Base-by-base conservation (phyloP, 1,140 invertebrate genomes). In the Drosophila orosa region DNA sequence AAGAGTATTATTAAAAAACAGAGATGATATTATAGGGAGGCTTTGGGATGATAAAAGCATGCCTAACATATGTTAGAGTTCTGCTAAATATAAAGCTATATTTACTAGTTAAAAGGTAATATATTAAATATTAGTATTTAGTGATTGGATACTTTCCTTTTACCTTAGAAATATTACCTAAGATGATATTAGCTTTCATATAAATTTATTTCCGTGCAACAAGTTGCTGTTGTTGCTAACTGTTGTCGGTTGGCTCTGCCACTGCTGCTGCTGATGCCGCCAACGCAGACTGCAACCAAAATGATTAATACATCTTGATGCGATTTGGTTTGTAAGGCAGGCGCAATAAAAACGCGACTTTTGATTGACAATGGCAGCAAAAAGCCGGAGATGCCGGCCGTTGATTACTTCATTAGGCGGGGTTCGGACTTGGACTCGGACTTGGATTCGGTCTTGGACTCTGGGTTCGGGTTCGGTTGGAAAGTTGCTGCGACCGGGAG, bases 301-400 rank as follows among this genome's bases (percentile, higher is more conserved):
- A 89, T 89, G 84, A 89, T 89, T 89, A 89, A 89, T 89, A 89
- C 80, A 89, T 89, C 84, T 89, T 89, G 84, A 89, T 89, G 84
- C 80, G 74, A 89, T 89, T 89, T 89, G 72, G 76, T 87, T 89
- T 84, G 84, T 84, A 87, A 83, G 75, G 57, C 84, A 72, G 75
- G 52, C 71, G 74, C 83, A 87, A 86, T 86, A 86, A 86, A 86
- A 86, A 86, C 84, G 79, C 86, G 76, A 54, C 71, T 76, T 87
- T 83, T 86, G 83, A 86, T 86, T 86, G 83, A 86, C 83, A 86
- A 86, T 87, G 66, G 55, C 82, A 67, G 71, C 67, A 76, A 77
- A 76, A 69, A 76, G 83, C 61, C 48, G 65, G 62, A 86, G 82
- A 87, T 86, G 83, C 83, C 74, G 73, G 74, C 61, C 75, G 83